Conservation (phyloP, 2,888 invertebrate species). For the Phyllotreta cruciferae region DNA sequence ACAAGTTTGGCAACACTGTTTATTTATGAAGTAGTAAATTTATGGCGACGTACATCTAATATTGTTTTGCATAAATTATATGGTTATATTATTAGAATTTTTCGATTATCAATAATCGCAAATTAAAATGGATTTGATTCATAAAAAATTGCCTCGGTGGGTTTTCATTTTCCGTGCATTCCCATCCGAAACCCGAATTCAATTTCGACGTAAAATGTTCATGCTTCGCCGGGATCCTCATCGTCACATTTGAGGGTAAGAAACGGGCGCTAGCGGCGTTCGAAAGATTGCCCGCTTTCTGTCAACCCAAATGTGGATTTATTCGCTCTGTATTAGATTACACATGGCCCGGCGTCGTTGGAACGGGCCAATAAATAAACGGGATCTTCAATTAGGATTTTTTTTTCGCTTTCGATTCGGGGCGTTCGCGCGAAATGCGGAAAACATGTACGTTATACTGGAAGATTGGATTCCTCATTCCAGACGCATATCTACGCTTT, state of each 20-base stretch:
- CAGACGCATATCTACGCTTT: conserved; percentile 27
- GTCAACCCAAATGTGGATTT: conserved; percentile 64
- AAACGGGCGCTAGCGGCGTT: conserved; percentile 45
- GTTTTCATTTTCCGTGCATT: too few relatives aligned
- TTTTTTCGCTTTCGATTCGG: conserved; percentile 39
- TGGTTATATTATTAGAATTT: too few relatives aligned
- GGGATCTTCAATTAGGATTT: conserved; percentile 59
- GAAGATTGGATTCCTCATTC: conserved; percentile 42
- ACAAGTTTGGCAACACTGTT: too few relatives aligned
- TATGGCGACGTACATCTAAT: too few relatives aligned
- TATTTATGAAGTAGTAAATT: too few relatives aligned
- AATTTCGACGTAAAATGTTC: conserved; percentile 23
- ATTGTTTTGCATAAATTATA: too few relatives aligned
- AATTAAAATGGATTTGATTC: too few relatives aligned
- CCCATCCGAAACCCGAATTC: conserved; percentile 16
- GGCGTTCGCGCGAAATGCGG: conserved; percentile 44
- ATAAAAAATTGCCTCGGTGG: too few relatives aligned
- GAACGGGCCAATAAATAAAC: conserved; percentile 58
- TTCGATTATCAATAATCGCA: too few relatives aligned
- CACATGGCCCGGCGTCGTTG: conserved; percentile 57
- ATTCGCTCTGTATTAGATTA: conserved; percentile 63
- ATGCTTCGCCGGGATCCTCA: conserved; percentile 11
- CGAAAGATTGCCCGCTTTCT: conserved; percentile 58
- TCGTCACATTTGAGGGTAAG: conserved; percentile 38
- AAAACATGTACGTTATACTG: conserved; percentile 43